Evolutionary conservation across 35 echinoderm and acorn worm species (phyloP).

Genomic region (Hemicentrotus pulcherrimus): DNA sequence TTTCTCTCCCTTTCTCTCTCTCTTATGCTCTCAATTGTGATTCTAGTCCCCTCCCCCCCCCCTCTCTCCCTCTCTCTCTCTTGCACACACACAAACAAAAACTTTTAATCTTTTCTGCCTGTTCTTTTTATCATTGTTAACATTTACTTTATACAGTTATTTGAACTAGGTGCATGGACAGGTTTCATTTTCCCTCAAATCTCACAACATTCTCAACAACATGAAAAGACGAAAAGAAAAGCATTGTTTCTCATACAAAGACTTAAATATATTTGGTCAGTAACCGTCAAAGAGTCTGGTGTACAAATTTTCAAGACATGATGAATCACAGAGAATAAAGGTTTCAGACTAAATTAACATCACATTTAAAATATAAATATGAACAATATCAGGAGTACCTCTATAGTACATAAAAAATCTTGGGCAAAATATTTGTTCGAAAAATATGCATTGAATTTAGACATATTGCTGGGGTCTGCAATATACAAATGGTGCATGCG

Average conservation of each 20-base stretch:
- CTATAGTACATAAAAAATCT: neutral
- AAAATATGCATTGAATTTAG: neutral
- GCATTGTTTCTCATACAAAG: neutral
- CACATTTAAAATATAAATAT: neutral
- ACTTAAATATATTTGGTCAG: conserved; percentile 1
- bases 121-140: too few relatives aligned
- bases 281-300: neutral
- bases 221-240: neutral
- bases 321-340: neutral
- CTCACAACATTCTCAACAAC: neutral
- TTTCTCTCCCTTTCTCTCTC: too few relatives aligned
- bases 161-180: too few relatives aligned
- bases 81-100: too few relatives aligned
- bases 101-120: too few relatives aligned
- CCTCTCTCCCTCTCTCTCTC: too few relatives aligned
- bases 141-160: too few relatives aligned
- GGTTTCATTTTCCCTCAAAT: too few relatives aligned
- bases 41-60: too few relatives aligned
- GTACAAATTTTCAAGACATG: conserved; percentile 1
- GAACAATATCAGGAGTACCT: neutral
- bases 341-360: neutral
- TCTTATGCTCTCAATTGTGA: too few relatives aligned
- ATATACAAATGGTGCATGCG: too few relatives aligned
- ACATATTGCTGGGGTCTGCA: too few relatives aligned
- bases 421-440: neutral